Conservation (phyloP, 2,113 vertebrate species). For the Plestiodon gilberti region DNA sequence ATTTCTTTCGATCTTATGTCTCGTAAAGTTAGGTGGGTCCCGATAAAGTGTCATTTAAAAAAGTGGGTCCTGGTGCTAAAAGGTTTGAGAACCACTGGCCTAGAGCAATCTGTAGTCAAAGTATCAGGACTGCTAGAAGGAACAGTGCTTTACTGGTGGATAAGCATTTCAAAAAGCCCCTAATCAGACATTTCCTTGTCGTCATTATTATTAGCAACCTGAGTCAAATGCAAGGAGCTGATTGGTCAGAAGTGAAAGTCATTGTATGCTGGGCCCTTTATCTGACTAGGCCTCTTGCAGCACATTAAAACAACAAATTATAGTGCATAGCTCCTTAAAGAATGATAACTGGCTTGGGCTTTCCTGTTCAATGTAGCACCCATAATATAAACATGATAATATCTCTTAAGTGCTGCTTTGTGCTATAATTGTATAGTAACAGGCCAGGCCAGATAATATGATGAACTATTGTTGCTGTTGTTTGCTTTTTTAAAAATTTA, state of each 20-base stretch:
- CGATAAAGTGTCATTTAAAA: no score
- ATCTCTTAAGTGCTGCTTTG: conserved; percentile 35
- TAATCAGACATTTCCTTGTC: not conserved
- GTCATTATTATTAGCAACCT: no score
- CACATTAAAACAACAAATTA: conserved; percentile 43
- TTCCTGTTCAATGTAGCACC: conserved; percentile 48
- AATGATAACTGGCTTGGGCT: conserved; percentile 46
- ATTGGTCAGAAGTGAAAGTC: conserved; percentile 2
- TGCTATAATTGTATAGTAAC: conserved; percentile 1
- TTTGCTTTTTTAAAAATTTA: conserved; percentile 29
- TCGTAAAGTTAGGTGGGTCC: no score
- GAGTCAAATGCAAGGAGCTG: not conserved
- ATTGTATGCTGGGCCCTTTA: rapidly evolving
- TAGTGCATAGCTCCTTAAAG: conserved; percentile 30
- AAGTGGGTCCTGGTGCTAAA: no score
- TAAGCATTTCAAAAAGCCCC: not conserved
- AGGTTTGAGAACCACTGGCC: no score
- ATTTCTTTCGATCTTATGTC: no score
- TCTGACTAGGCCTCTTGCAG: conserved; percentile 1
- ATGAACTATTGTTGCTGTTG: conserved; percentile 32
- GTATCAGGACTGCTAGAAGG: not conserved
- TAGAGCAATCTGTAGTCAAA: not conserved
- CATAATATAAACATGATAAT: conserved; percentile 49
- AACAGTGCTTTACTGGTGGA: not conserved
- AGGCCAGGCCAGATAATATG: conserved; percentile 19